Conservation (phyloP, 2,113 vertebrate species). For the Microcebus ravelobensis region DNA sequence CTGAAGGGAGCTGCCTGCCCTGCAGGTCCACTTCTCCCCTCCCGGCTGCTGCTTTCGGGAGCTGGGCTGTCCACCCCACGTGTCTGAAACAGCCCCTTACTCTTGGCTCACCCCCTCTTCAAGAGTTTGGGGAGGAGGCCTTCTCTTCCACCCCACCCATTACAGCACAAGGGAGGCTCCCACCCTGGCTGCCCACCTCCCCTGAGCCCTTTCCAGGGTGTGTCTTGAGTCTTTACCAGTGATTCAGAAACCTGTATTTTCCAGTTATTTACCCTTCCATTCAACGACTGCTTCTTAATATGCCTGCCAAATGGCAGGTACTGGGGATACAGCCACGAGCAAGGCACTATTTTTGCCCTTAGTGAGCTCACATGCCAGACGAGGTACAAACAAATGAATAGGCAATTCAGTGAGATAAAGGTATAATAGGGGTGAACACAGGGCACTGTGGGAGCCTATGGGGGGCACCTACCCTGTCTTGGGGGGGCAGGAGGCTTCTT, state of each 20-base stretch:
- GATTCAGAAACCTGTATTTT: background rate
- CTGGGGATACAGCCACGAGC: background rate
- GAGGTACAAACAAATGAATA: background rate
- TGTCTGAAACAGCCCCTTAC: background rate
- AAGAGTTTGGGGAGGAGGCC: background rate
- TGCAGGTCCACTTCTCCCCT: rapidly evolving
- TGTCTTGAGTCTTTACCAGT: background rate
- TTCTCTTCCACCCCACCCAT: background rate
- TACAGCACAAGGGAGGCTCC: too few species aligned
- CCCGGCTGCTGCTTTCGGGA: background rate
- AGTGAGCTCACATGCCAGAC: background rate
- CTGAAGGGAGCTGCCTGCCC: background rate
- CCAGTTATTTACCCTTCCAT: background rate
- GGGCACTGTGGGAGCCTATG: background rate
- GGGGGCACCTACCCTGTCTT: background rate
- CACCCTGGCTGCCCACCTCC: background rate
- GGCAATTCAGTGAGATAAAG: background rate
- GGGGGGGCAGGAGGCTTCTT: background rate
- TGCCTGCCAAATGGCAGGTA: background rate
- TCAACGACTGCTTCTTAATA: background rate
- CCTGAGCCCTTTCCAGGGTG: background rate
- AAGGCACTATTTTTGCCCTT: background rate
- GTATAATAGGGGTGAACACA: background rate
- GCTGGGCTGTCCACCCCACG: background rate
- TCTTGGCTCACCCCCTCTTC: background rate